Evolutionary conservation across 2,888 invertebrate species (phyloP), one percentile per base, ranked within the genome.

Genomic region (Orchesella flavescens): DNA sequence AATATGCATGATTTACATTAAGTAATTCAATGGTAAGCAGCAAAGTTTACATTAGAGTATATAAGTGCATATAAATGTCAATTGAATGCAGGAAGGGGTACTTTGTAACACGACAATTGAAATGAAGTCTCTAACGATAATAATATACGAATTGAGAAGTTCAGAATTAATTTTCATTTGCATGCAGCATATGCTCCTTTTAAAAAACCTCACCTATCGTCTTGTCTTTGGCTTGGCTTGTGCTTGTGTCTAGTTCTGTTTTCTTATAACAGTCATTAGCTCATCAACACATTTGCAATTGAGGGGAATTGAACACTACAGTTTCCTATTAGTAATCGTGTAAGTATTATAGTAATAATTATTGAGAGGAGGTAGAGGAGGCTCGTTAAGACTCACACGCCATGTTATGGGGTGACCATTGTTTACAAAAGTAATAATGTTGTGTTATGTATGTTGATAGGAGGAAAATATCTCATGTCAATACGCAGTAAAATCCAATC

Each of bases 121-220:
- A n/a, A n/a, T n/a, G 34, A 7, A 34, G 34, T 34, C n/a, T n/a
- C n/a, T n/a, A n/a, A n/a, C n/a, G 34, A 2, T 34, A 34, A 34
- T 34, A 34, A 34, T 34, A 34, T 34, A 34, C 34, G 34, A 34
- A 34, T 7, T 55, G 55, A 49, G 21, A 34, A 77, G 59, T 57
- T 77, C 68, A 77, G 68, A 77, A 68, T 68, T 46, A 57, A 59
- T 46, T 77, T 21, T 66, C 76, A 77, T 77, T 77, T 59, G 68
- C 57, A 77, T 77, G 12, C 76, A 77, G 21, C 57, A 68, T 21
- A 23, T 59, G 68, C 44, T 68, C 24, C 55, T 23, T 43, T 53
- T 24, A 23, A 23, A 55, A 57, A 44, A 44, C 44, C 12, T 7
- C 44, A 12, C 44, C 49, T 19, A 17, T 19, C 44, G n/a, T 24